These are phyloP conservation scores for Patella pellucida DNA, from an alignment of 2,888 invertebrate genomes.

Conservation along the genomic window DNA sequence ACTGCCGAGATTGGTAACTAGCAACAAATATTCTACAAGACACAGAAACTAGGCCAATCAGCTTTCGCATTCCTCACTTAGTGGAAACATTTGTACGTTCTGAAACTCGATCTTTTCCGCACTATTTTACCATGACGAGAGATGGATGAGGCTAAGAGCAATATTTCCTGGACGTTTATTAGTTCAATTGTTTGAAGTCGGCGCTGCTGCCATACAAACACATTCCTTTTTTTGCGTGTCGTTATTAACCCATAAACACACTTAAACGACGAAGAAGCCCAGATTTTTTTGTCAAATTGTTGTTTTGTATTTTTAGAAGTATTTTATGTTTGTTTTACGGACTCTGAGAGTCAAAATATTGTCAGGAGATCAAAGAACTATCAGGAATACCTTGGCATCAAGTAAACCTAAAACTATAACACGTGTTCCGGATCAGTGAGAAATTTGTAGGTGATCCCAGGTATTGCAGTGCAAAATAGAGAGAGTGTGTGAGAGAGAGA, in stretches of 20 bases:
- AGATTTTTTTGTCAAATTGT: too few species aligned
- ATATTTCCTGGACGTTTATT: conserved; percentile 9
- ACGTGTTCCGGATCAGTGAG: too few species aligned
- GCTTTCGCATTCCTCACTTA: background rate
- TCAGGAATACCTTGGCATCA: too few species aligned
- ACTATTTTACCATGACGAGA: conserved; percentile 8
- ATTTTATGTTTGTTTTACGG: too few species aligned
- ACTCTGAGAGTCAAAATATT: too few species aligned
- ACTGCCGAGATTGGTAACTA: background rate
- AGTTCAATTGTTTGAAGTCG: background rate
- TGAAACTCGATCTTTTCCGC: background rate
- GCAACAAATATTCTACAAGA: background rate
- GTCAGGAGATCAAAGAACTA: too few species aligned
- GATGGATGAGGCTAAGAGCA: background rate
- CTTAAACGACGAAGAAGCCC: too few species aligned
- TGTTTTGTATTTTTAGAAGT: too few species aligned
- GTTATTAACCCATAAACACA: conserved; percentile 1
- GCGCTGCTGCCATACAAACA: background rate
- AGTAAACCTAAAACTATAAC: too few species aligned
- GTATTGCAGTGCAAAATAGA: too few species aligned
- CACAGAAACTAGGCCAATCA: background rate
- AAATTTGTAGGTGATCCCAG: too few species aligned
- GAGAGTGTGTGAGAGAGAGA: too few species aligned
- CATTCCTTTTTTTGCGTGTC: background rate
- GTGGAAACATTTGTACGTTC: conserved; percentile 4